A percentile compares a stretch with the other conserved stretches of the same genome.
These are phyloP conservation scores for Sarcophaga rosellei DNA, from an alignment of 2,888 invertebrate genomes.

Conservation along the genomic window DNA sequence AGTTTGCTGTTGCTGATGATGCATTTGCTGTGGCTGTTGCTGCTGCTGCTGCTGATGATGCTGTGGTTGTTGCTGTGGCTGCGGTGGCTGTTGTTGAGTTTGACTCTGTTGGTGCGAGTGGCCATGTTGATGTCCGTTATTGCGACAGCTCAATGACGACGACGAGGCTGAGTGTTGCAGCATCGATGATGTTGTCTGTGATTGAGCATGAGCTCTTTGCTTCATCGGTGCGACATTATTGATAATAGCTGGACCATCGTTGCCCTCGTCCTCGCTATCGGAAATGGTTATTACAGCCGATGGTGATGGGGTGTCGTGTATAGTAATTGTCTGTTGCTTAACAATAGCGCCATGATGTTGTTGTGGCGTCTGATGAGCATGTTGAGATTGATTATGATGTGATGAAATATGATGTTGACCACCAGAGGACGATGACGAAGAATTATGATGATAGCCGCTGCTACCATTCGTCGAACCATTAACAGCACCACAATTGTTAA, in stretches of 20 bases:
- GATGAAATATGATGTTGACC: conserved; percentile 71
- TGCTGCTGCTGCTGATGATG: conserved; percentile 64
- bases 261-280: conserved; percentile 95
- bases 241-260: conserved; percentile 75
- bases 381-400: conserved; percentile 66
- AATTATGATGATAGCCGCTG: conserved; percentile 73
- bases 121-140: conserved; percentile 70
- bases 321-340: conserved; percentile 92
- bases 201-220: conserved; percentile 80
- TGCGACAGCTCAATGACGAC: conserved; percentile 74
- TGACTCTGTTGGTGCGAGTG: conserved; percentile 72
- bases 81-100: conserved; percentile 76
- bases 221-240: conserved; percentile 72
- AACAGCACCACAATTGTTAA: conserved; percentile 72
- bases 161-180: conserved; percentile 76
- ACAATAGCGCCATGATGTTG: conserved; percentile 74
- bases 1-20: conserved; percentile 80
- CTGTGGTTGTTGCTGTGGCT: conserved; percentile 81
- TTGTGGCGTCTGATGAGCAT: conserved; percentile 67
- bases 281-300: conserved; percentile 97
- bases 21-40: conserved; percentile 75
- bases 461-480: conserved; percentile 65
- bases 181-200: conserved; percentile 78
- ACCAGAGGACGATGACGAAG: conserved; percentile 69
- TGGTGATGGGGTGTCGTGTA: conserved; percentile 97